Conservation (phyloP, 2,888 invertebrate species). For the Athalia cordata region DNA sequence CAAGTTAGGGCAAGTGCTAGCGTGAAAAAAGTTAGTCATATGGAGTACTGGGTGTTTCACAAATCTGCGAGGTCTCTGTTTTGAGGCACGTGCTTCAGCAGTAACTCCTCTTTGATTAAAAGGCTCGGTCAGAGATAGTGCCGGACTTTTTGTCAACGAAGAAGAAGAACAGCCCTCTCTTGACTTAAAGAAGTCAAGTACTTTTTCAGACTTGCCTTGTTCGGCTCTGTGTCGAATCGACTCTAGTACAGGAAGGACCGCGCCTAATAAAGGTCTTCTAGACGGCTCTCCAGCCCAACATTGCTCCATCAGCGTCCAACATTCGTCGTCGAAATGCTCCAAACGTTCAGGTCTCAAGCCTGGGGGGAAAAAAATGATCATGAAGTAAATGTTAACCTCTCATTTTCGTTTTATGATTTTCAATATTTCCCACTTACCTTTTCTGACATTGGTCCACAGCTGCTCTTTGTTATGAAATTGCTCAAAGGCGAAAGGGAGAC, state of each 20-base stretch:
- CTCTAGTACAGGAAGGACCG: slow-evolving; percentile 83
- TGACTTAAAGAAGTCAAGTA: slow-evolving; percentile 47
- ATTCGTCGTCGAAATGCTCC: slow-evolving; percentile 83
- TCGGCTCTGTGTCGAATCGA: slow-evolving; percentile 73
- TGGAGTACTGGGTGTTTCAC: slow-evolving; percentile 65
- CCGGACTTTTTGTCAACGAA: slow-evolving; percentile 60
- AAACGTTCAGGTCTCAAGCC: slow-evolving; percentile 89
- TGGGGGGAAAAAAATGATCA: slow-evolving; percentile 65
- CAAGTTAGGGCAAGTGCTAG: slow-evolving; percentile 66
- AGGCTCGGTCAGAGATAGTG: slow-evolving; percentile 66
- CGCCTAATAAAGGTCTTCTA: slow-evolving; percentile 85
- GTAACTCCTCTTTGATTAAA: slow-evolving; percentile 69
- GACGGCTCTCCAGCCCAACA: slow-evolving; percentile 89
- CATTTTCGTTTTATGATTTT: not conserved
- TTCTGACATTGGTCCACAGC: slow-evolving; percentile 88
- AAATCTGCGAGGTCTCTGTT: slow-evolving; percentile 58
- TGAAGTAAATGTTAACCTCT: not conserved
- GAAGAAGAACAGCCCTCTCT: slow-evolving; percentile 54
- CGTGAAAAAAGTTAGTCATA: slow-evolving; percentile 67
- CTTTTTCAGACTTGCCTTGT: slow-evolving; percentile 62
- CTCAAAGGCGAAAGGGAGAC: slow-evolving; percentile 87
- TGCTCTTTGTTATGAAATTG: slow-evolving; percentile 91
- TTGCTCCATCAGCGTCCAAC: slow-evolving; percentile 89
- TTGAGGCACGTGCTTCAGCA: slow-evolving; percentile 57
- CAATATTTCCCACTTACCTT: slow-evolving; percentile 76